These are phyloP conservation scores for Hemiprocne comata DNA, from an alignment of 2,113 vertebrate species.

Conservation along the genomic window DNA sequence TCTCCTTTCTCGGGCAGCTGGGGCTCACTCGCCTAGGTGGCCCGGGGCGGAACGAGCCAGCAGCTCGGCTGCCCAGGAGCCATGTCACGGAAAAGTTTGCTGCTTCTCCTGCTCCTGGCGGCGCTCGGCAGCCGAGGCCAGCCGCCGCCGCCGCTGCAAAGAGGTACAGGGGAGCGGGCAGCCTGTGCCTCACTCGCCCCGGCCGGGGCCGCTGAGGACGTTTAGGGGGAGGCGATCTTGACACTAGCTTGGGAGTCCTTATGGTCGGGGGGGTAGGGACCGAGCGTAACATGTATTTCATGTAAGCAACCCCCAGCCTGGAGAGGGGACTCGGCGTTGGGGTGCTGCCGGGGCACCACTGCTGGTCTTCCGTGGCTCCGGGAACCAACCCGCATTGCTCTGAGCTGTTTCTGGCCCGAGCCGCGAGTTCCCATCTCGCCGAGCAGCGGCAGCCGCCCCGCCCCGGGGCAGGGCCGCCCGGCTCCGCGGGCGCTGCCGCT, in stretches of 20 bases:
- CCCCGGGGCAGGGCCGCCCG: not conserved
- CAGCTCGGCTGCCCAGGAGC: not conserved
- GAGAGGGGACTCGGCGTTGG: not conserved
- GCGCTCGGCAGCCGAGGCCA: conserved; percentile 33
- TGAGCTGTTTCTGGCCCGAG: no score
- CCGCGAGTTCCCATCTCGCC: not conserved
- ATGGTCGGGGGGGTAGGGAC: not conserved
- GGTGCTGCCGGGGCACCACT: not conserved
- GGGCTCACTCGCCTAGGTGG: not conserved
- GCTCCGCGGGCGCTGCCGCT: not conserved
- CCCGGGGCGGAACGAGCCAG: not conserved
- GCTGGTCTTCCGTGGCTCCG: not conserved
- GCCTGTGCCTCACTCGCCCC: not conserved
- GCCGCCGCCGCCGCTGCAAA: conserved; percentile 24
- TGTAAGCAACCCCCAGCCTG: not conserved
- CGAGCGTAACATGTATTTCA: not conserved
- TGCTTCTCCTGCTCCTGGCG: conserved; percentile 27
- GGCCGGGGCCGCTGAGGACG: not conserved
- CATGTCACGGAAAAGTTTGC: conserved; percentile 22
- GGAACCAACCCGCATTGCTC: no score
- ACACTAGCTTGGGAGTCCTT: not conserved
- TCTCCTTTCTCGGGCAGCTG: not conserved
- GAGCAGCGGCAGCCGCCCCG: not conserved
- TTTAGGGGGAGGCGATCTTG: not conserved
- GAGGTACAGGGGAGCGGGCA: conserved; percentile 53